A percentile compares a stretch with the other conserved stretches of the same genome.
Conservation (phyloP, 1,140 invertebrate species). For the Sycophila sp. region DNA sequence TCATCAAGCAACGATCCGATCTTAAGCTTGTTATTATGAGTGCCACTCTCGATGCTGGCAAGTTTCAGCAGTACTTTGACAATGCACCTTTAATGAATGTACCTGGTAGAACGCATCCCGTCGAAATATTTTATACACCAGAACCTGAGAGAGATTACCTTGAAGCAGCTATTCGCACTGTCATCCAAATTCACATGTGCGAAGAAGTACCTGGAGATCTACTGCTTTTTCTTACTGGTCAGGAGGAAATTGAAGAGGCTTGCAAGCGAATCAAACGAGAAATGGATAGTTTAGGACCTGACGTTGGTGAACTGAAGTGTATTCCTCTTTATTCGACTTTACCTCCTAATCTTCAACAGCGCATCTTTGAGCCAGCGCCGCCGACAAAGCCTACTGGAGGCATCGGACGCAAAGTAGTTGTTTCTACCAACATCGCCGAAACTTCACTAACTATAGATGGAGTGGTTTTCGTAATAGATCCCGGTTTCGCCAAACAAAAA, state of each 20-base stretch:
- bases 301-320: slow-evolving; percentile 97
- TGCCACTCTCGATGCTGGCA: slow-evolving; percentile 99
- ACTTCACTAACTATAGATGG: slow-evolving; percentile 99
- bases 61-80: slow-evolving; percentile 99
- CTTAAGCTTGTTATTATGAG: slow-evolving; percentile 99
- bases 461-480: slow-evolving; percentile 99
- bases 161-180: slow-evolving; percentile 98
- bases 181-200: slow-evolving; percentile 99
- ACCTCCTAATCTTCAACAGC: slow-evolving; percentile 96
- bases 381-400: slow-evolving; percentile 93
- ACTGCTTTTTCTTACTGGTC: slow-evolving; percentile 93
- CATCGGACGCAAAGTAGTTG: slow-evolving; percentile 95
- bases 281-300: slow-evolving; percentile 95
- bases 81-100: slow-evolving; percentile 99
- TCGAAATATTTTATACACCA: slow-evolving; percentile 99
- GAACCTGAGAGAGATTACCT: slow-evolving; percentile 98
- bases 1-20: slow-evolving; percentile 92
- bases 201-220: slow-evolving; percentile 96
- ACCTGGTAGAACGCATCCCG: slow-evolving; percentile 94
- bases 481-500: slow-evolving; percentile 99
- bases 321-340: slow-evolving; percentile 98
- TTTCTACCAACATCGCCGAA: slow-evolving; percentile 99
- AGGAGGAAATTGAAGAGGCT: slow-evolving; percentile 98
- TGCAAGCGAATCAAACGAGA: slow-evolving; percentile 98
- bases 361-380: slow-evolving; percentile 96